Percentiles rank a stretch among this genome's conserved stretches.
These are phyloP conservation scores for Laupala kohalensis DNA, from an alignment of 1,140 invertebrate genomes.

Conservation along the genomic window DNA sequence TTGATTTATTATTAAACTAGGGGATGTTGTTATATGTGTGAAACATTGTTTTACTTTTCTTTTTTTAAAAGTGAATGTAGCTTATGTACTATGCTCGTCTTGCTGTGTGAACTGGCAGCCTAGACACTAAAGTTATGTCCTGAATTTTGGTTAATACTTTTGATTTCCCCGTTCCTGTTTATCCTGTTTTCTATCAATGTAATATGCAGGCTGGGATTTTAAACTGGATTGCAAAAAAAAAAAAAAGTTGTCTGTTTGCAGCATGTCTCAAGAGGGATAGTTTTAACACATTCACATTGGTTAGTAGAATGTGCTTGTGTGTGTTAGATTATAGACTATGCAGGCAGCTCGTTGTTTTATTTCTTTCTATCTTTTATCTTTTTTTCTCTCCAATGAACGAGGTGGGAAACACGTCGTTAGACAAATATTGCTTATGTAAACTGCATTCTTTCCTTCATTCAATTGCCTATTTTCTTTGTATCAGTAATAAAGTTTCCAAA, in stretches of 20 bases:
- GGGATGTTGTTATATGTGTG: background rate
- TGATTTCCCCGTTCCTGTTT: background rate
- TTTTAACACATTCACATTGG: background rate
- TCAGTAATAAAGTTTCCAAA: background rate
- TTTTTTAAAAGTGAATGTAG: background rate
- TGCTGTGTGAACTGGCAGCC: background rate
- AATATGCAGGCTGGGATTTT: background rate
- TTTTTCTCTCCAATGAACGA: background rate
- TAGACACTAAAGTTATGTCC: background rate
- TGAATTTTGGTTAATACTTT: background rate
- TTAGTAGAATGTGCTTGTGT: background rate
- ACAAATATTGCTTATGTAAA: background rate
- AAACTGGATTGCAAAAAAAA: background rate
- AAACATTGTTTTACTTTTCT: background rate
- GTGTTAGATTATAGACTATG: background rate
- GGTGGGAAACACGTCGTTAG: background rate
- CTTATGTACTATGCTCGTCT: background rate
- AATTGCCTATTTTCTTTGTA: background rate
- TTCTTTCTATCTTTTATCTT: background rate
- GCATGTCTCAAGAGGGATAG: background rate
- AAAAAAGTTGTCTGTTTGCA: background rate
- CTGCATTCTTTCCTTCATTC: background rate
- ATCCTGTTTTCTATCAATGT: background rate
- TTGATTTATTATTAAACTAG: background rate
- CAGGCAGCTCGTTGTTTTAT: background rate